Evolutionary conservation across 2,113 vertebrate genomes (phyloP).

Genomic region (Trogon melanurus): DNA sequence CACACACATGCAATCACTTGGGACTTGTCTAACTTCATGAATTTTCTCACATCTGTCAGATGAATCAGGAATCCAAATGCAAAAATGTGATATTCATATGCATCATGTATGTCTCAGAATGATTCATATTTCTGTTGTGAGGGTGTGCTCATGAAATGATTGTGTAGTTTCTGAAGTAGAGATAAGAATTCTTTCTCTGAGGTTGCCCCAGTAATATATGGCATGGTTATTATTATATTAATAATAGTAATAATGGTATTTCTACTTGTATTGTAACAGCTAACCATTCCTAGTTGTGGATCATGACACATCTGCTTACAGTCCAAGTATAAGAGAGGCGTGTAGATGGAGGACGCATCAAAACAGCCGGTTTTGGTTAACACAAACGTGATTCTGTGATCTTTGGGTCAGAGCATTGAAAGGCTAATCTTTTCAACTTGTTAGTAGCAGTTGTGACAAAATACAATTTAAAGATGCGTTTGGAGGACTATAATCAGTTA

Average conservation of each 20-base stretch:
- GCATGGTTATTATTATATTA: background rate
- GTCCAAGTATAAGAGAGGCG: background rate
- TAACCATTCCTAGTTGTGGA: background rate
- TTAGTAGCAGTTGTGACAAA: background rate
- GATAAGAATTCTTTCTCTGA: background rate
- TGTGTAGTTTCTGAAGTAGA: background rate
- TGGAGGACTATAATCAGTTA: background rate
- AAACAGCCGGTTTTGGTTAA: background rate
- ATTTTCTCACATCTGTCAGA: constrained; percentile 45
- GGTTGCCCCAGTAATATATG: background rate
- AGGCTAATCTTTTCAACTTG: background rate
- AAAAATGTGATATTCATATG: background rate
- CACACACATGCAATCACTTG: background rate
- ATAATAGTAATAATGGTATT: background rate
- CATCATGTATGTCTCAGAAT: background rate
- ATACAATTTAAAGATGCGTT: background rate
- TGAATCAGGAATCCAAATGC: constrained; percentile 37
- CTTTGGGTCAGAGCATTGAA: background rate
- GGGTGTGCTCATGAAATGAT: background rate
- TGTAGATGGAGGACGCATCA: background rate
- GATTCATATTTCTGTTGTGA: background rate
- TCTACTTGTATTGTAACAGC: background rate
- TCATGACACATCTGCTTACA: background rate
- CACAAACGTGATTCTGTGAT: background rate
- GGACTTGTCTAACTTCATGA: constrained; percentile 35